Evolutionary conservation across 2,113 vertebrate species (phyloP), one percentile per base, ranked within the genome.

Genomic region (Pithys albifrons): DNA sequence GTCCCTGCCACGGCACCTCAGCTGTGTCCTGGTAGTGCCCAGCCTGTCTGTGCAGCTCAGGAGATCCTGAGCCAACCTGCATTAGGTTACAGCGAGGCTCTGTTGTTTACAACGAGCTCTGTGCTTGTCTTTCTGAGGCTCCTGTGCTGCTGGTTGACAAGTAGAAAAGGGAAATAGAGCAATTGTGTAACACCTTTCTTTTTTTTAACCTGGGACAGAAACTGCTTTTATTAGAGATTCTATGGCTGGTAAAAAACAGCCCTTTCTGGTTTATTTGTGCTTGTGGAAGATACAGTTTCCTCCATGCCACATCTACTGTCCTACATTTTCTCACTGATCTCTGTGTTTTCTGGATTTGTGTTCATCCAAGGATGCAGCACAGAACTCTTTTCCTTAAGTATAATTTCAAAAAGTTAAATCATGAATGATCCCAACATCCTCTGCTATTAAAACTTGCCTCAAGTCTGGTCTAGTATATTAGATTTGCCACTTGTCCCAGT

Each of bases 161-260:
- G 84, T 5, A 95, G 82, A 75, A 85, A 87, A 85, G 73, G 24
- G 70, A 93, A 94, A 91, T 62, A 89, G 91, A 96, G 70, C 92
- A 92, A 92, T 96, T 94, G 93, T 89, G 80, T 95, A 96, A 95
- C 88, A 85, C 91, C 69, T 94, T 80, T 65, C 65, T 91, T 88
- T 96, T 95, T 94, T 95, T 94, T 89, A 84, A 93, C 80, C 83
- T 79, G 77, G 95, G 83, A 95, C 92, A 91, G 73, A 92, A 91
- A 80, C 85, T 49, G 70, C 70, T 91, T 91, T 93, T 94, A 94
- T 82, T 81, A 72, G 62, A 62, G 57, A 43, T 46, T 64, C 20
- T 11, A 12, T 19, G 14, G 19, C 57, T 76, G 85, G 29, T 62
- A 54, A 72, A 73, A 92, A 93, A 61, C 52, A 93, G 73, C 57